These are phyloP conservation scores for Eudasyphora cyanicolor DNA, from an alignment of 2,888 invertebrate species.

Conservation along the genomic window DNA sequence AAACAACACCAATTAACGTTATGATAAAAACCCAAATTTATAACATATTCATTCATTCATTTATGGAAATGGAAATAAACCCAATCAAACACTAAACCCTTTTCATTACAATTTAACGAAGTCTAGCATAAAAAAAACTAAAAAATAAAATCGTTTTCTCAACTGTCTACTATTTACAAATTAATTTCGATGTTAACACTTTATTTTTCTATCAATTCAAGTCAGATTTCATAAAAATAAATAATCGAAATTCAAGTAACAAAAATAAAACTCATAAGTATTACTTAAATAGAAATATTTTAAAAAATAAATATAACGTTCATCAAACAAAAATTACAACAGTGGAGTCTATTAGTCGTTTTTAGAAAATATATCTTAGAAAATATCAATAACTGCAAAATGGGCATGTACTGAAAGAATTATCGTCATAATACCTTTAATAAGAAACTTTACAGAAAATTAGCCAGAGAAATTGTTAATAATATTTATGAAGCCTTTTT, in stretches of 20 bases:
- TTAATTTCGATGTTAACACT: constrained; percentile 54
- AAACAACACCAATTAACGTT: constrained; percentile 2
- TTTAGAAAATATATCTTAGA: no score
- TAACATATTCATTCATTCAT: no score
- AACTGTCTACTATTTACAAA: constrained; percentile 46
- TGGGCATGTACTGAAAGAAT: no score
- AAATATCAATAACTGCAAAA: no score
- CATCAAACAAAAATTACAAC: no score
- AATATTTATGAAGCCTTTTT: no score
- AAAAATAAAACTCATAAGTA: background rate
- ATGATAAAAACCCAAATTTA: background rate
- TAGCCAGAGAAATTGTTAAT: no score
- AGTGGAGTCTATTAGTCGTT: no score
- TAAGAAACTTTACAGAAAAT: no score
- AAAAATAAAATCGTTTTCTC: background rate
- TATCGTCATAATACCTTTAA: no score
- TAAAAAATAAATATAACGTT: background rate
- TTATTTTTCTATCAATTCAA: constrained; percentile 19
- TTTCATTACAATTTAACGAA: no score
- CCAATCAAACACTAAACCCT: background rate
- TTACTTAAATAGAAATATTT: background rate
- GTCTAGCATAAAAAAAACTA: background rate
- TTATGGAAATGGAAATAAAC: background rate
- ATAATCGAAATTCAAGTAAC: background rate
- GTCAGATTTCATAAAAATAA: background rate